Conservation (phyloP, 2,113 vertebrate species). For the Syrrhaptes paradoxus region DNA sequence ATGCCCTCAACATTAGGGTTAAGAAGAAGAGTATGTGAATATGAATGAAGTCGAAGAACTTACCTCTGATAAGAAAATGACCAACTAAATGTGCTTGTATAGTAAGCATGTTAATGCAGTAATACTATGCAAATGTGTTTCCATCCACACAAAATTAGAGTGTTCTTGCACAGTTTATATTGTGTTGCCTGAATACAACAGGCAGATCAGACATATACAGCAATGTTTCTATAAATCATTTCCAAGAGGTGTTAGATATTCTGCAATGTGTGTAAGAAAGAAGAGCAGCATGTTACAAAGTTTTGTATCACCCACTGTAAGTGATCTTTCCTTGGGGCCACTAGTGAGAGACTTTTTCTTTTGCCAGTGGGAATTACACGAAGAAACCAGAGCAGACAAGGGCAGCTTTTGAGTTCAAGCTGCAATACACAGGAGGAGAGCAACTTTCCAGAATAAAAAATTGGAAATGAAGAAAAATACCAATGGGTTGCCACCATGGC, state of each 20-base stretch:
- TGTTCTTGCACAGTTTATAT: neutral
- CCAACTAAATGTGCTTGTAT: neutral
- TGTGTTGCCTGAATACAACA: neutral
- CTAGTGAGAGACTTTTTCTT: neutral
- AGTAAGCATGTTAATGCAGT: neutral
- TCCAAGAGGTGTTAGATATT: neutral
- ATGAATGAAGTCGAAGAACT: neutral
- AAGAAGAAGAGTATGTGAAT: neutral
- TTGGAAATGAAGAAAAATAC: neutral
- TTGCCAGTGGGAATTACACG: neutral
- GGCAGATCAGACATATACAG: neutral
- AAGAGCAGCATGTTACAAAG: neutral
- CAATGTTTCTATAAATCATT: neutral
- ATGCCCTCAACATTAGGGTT: neutral
- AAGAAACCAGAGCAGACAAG: neutral
- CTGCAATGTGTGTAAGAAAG: neutral
- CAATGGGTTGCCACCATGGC: neutral
- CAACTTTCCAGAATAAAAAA: neutral
- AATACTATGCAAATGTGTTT: neutral
- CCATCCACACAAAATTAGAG: neutral
- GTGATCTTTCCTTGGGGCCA: neutral
- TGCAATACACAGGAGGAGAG: neutral
- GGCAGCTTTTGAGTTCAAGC: neutral
- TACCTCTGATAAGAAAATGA: neutral
- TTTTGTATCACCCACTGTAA: neutral